Conservation (phyloP, 2,797 vertebrate genomes). For the Squalus acanthias region DNA sequence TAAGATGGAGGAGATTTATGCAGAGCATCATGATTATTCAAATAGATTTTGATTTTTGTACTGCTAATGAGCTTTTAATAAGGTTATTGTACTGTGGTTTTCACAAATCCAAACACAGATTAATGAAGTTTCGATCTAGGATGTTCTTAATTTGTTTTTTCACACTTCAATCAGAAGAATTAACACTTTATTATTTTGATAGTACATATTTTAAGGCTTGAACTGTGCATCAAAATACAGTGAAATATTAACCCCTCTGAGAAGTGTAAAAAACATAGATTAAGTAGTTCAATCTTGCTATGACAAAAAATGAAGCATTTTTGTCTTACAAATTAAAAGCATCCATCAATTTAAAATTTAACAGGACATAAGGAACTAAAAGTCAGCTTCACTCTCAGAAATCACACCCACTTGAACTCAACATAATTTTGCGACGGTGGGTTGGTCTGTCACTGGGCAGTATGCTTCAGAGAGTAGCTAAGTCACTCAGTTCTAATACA, state of each 20-base stretch:
- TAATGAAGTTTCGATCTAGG: not conserved
- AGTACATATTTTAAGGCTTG: not conserved
- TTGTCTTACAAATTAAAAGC: not conserved
- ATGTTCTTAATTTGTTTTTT: not conserved
- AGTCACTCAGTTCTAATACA: not conserved
- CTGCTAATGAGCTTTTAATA: not conserved
- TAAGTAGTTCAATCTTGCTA: not conserved
- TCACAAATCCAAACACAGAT: too few relatives aligned
- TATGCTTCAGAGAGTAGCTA: not conserved
- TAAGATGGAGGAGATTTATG: not conserved
- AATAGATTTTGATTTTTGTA: not conserved
- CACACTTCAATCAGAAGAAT: not conserved
- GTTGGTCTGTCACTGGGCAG: not conserved
- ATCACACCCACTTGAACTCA: not conserved
- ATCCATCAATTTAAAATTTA: not conserved
- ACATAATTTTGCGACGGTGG: not conserved
- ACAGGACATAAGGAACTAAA: not conserved
- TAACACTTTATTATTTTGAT: not conserved
- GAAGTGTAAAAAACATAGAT: not conserved
- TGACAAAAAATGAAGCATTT: not conserved
- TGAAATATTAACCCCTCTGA: not conserved
- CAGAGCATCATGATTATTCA: not conserved
- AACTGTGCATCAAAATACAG: not conserved
- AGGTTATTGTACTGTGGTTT: not conserved
- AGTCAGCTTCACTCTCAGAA: not conserved